Evolutionary conservation across 2,888 invertebrate species (phyloP).

Genomic region (Steromphala cineraria): DNA sequence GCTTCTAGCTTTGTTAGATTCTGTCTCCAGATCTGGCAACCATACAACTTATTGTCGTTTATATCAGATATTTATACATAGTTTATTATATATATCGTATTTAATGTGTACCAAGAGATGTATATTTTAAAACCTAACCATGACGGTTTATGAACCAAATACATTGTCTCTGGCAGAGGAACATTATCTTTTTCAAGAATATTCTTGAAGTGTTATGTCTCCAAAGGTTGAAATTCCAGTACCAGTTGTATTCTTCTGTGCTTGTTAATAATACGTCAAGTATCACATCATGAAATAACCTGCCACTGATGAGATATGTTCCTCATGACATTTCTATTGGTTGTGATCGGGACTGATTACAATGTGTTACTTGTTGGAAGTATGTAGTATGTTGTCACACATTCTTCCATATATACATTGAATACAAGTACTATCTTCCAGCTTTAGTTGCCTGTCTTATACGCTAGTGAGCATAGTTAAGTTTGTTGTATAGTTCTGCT

Average conservation of each 20-base stretch:
- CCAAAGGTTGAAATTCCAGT: no score
- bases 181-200: neutral
- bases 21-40: neutral
- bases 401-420: neutral
- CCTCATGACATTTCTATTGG: neutral
- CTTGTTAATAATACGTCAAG: no score
- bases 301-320: neutral
- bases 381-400: neutral
- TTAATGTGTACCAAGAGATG: neutral
- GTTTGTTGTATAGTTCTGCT: neutral
- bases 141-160: slow-evolving; percentile 5
- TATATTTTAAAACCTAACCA: neutral
- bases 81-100: neutral
- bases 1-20: neutral
- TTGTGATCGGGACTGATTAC: neutral
- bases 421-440: neutral
- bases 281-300: no score
- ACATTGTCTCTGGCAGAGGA: neutral
- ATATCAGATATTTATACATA: neutral
- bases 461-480: neutral
- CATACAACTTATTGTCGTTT: neutral
- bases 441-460: neutral
- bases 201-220: no score
- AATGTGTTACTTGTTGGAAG: no score
- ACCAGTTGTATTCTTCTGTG: no score